Evolutionary conservation across 2,888 invertebrate genomes (phyloP), one percentile per base, ranked within the genome.

Genomic region (Drosophila trichaetosa): DNA sequence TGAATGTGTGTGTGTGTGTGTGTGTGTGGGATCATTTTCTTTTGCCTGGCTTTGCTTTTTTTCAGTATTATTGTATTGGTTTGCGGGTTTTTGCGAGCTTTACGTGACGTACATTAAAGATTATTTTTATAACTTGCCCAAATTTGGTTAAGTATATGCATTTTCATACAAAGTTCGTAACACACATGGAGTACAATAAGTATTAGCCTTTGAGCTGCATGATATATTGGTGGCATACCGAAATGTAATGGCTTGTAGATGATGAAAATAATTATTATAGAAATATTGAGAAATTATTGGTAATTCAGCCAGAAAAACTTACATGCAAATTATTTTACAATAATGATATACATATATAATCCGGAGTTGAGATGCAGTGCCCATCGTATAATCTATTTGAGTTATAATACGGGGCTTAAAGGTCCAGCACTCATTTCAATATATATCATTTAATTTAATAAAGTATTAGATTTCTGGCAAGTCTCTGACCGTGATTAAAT

Each of bases 91-190:
- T 69, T 79, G 73, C 42, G 51, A 24, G 63, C 56, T 76, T 73
- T 63, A 79, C 73, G 76, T 85, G 87, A 85, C 85, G 85, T 82
- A 66, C 67, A 61, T 77, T 69, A 66, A 57, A 13, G 60, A 73
- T 46, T 56, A 34, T 63, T 58, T 59, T 52, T 65, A 52, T 16
- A 52, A 52, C 49, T 58, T 38, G 18, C 16, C 46, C 31, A 24
- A 36, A 33, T 1, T n/a, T 8, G n/a, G 8, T 3, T 3, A 33
- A 6, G 52, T 38, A 38, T 42, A 36, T 40, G n/a, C 24, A 34
- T 29, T 67, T 21, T 67, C 4, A 11, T 6, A 21, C 11, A 16
- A n/a, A 27, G 16, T 40, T 40, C 27, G 42, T 42, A 13, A 33
- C 49, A 40, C 13, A 13, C 2, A 31, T 16, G 18, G 21, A 10